Base-by-base conservation (phyloP, 2,888 invertebrate species). In the Dyspetes luteomarginatus region DNA sequence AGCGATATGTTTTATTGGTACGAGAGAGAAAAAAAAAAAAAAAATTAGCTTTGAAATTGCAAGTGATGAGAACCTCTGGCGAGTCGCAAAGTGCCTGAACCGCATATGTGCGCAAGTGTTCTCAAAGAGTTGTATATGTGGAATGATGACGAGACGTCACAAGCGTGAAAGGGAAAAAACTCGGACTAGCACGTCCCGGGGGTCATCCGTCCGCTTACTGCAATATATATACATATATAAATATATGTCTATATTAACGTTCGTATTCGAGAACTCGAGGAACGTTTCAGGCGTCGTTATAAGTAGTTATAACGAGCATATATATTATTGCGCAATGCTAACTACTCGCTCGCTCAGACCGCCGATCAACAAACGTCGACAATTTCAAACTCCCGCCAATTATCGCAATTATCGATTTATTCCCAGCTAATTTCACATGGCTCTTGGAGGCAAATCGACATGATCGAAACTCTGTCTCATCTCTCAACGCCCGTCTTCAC, bases 71-170 rank as follows among this genome's bases (percentile, higher is more conserved):
- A 74, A 74, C 65, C 74, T 26, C 74, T 67, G 74, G 9, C 2
- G 36, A 74, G 4, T 73, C 43, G 45, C 15, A 36, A 62, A 36
- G 60, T 62, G n/a, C 73, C 79, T 82, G 79, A 75, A 81, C 60
- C 64, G 78, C 72, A 76, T 80, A 64, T 69, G 74, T 45, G 62
- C 30, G 15, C 73, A 24, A 68, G 55, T 62, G 15, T 30, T 26
- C 56, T 58, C 26, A 19, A 58, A 58, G 28, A 52, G 22, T 26
- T 28, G 24, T 28, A 26, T 26, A 36, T 52, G 50, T 7, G 3
- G n/a, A 58, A 50, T 12, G 41, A 50, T 41, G 69, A 60, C 69
- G 73, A 64, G 62, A 58, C 67, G 48, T 58, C 30, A 58, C 28
- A 19, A 55, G 69, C 69, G 76, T 36, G 73, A 55, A 73, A 73